A percentile compares a stretch with the other conserved stretches of the same genome.
phyloP scores from a whole-genome alignment of 2,113 vertebrate species.

The Apeltes quadracus region DNA sequence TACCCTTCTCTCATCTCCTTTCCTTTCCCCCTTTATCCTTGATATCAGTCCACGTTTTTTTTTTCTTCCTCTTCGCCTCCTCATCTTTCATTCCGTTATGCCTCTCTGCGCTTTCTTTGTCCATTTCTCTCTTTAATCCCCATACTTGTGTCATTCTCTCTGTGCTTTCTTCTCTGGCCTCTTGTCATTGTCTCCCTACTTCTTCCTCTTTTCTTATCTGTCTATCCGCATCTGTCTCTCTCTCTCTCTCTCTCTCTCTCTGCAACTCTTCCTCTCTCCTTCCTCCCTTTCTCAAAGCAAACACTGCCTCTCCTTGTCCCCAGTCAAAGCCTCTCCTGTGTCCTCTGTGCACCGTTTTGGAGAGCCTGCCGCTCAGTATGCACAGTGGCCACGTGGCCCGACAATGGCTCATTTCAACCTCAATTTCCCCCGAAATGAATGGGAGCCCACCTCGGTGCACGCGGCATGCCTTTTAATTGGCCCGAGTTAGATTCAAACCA shows the following conservation, averaged over 20 bases:
- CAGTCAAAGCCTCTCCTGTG: constrained; percentile 70
- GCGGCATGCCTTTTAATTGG: constrained; percentile 80
- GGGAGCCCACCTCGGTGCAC: constrained; percentile 72
- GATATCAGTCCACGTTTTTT: constrained; percentile 11
- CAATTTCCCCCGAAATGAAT: constrained; percentile 82
- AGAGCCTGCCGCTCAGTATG: constrained; percentile 69
- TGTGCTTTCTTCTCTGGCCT: constrained; percentile 39
- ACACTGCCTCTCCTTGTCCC: constrained; percentile 73
- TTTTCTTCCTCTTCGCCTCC: constrained; percentile 9
- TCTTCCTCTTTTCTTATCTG: constrained; percentile 51
- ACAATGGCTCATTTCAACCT: constrained; percentile 83
- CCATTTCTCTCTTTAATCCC: constrained; percentile 21
- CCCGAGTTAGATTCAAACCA: constrained; percentile 80
- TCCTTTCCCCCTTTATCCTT: constrained; percentile 8
- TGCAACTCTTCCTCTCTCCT: constrained; percentile 61
- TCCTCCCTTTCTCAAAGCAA: constrained; percentile 67
- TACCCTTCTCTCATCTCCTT: constrained; percentile 15
- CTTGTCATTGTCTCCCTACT: constrained; percentile 64
- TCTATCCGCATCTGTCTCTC: constrained; percentile 65
- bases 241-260: constrained; percentile 37
- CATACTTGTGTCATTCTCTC: constrained; percentile 35
- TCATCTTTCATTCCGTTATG: constrained; percentile 22
- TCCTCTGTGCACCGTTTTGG: constrained; percentile 61
- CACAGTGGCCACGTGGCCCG: constrained; percentile 75
- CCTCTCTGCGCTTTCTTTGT: constrained; percentile 11